These are phyloP conservation scores for Bedellia somnulentella DNA, from an alignment of 2,888 invertebrate species.

Conservation along the genomic window DNA sequence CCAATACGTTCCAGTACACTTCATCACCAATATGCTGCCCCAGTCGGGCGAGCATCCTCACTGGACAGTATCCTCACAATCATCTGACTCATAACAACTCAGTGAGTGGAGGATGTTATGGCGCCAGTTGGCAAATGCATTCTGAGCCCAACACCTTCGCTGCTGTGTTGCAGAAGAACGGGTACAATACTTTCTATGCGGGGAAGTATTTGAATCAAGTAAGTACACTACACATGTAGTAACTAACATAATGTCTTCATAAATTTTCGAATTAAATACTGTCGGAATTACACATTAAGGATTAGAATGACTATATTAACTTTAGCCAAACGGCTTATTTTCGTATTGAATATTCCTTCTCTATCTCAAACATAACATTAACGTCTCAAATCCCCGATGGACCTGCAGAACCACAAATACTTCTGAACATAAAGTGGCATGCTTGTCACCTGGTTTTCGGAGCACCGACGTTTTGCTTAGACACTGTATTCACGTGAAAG, in stretches of 20 bases:
- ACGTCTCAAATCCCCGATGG: no score
- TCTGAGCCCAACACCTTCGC: conserved; percentile 71
- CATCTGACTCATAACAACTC: conserved; percentile 79
- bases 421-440: no score
- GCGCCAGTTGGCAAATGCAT: conserved; percentile 62
- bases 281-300: no score
- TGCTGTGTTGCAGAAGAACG: conserved; percentile 60
- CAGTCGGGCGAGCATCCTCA: conserved; percentile 82
- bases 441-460: no score
- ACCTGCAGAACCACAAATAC: no score
- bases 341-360: no score
- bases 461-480: no score
- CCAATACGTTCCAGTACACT: conserved; percentile 64
- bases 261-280: no score
- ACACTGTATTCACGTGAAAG: no score
- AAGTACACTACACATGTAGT: conserved; percentile 7
- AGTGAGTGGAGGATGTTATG: conserved; percentile 74
- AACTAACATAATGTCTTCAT: neutral
- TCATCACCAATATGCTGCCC: conserved; percentile 89
- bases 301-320: no score
- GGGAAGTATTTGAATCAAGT: conserved; percentile 94
- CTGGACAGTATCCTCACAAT: conserved; percentile 84
- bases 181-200: conserved; percentile 86
- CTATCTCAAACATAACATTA: no score
- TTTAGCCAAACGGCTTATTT: no score